These are phyloP conservation scores for Protomyctophum bolini DNA, from an alignment of 2,113 vertebrate species.

Conservation along the genomic window DNA sequence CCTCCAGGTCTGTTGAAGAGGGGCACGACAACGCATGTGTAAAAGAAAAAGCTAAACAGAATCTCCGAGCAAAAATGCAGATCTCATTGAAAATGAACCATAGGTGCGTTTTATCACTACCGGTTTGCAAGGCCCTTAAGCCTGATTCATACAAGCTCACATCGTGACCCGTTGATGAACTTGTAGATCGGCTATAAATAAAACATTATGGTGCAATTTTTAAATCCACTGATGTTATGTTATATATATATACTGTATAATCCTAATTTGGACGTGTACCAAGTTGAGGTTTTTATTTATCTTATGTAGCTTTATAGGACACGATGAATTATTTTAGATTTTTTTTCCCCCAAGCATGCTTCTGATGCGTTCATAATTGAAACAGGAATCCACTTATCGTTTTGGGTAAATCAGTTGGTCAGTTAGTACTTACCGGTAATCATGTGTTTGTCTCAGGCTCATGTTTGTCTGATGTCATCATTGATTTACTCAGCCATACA, in stretches of 20 bases:
- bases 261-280: not conserved
- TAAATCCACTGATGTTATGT: not conserved
- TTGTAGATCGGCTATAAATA: no score
- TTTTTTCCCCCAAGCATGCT: not conserved
- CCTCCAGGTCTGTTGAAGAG: no score
- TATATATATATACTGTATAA: not conserved
- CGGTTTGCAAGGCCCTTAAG: no score
- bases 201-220: not conserved
- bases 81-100: no score
- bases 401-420: not conserved
- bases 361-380: constrained; percentile 20
- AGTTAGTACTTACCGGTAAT: not conserved
- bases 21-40: no score
- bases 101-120: no score
- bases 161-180: no score
- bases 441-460: constrained; percentile 19
- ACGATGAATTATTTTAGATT: not conserved
- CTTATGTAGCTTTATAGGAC: constrained; percentile 11
- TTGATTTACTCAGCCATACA: constrained; percentile 9
- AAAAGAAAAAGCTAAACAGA: no score
- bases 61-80: no score
- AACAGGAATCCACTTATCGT: constrained; percentile 8
- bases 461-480: constrained; percentile 23
- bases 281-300: not conserved
- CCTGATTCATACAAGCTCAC: no score